These are phyloP conservation scores for Paguma larvata DNA, from an alignment of 2,797 vertebrate genomes.

Conservation along the genomic window DNA sequence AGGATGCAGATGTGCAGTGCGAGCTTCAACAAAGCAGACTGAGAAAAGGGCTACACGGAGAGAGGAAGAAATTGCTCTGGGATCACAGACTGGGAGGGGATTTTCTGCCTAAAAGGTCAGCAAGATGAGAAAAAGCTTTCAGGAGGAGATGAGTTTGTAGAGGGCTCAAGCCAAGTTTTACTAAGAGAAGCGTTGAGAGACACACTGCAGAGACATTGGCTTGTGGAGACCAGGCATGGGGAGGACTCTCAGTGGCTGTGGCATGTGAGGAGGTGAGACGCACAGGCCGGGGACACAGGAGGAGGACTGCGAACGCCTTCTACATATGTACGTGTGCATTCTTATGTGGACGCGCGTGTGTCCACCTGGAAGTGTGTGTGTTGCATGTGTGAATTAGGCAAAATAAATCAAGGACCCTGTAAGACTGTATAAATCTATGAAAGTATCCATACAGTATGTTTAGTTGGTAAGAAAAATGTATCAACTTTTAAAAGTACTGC, in stretches of 20 bases:
- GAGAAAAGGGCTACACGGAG: neutral
- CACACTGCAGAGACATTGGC: rapidly evolving
- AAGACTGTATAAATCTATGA: neutral
- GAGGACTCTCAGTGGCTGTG: rapidly evolving
- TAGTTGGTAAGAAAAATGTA: slow-evolving; percentile 15
- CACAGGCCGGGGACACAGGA: too few species aligned
- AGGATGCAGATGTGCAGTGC: neutral
- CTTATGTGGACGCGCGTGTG: neutral
- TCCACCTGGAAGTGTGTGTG: neutral
- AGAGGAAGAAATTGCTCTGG: neutral
- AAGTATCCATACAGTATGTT: neutral
- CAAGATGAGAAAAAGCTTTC: neutral
- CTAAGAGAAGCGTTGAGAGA: neutral
- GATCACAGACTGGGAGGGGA: too few species aligned
- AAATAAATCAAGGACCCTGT: neutral
- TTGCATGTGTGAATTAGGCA: neutral
- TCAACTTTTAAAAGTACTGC: neutral
- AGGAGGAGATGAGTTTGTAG: neutral
- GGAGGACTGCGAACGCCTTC: neutral
- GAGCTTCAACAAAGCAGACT: neutral
- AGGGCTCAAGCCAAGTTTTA: neutral
- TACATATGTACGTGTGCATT: rapidly evolving
- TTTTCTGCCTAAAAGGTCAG: neutral
- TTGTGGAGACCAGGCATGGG: rapidly evolving
- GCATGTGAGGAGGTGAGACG: neutral